These are phyloP conservation scores for Xestoiulus laeticollis DNA, from an alignment of 2,888 invertebrate species.

Conservation along the genomic window DNA sequence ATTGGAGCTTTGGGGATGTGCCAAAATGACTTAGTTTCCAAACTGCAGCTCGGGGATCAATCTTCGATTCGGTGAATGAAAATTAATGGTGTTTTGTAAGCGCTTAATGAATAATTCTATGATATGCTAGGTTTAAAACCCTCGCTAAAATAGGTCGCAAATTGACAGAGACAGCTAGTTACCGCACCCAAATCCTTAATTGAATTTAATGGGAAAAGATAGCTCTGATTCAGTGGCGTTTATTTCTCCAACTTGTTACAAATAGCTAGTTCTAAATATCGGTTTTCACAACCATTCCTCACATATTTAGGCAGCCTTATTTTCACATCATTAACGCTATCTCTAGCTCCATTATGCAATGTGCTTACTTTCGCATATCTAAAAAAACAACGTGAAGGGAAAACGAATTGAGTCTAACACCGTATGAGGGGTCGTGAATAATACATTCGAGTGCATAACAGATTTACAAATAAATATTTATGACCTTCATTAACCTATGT, in stretches of 20 bases:
- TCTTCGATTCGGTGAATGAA: background rate
- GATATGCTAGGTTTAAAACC: background rate
- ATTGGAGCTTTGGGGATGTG: background rate
- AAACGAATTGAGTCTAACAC: background rate
- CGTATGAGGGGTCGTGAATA: background rate
- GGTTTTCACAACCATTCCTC: background rate
- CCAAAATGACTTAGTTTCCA: background rate
- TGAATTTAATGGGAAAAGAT: conserved; percentile 38
- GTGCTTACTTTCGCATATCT: background rate
- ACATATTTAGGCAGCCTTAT: background rate
- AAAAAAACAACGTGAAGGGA: background rate
- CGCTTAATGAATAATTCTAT: background rate
- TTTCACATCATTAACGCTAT: conserved; percentile 14
- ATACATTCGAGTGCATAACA: background rate
- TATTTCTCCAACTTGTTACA: background rate
- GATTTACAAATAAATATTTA: conserved; percentile 21
- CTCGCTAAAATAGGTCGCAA: background rate
- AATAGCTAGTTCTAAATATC: background rate
- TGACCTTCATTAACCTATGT: conserved; percentile 15
- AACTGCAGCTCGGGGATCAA: background rate
- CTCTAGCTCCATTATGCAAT: background rate
- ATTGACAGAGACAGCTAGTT: background rate
- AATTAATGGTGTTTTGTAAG: background rate
- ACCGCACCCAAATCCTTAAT: background rate
- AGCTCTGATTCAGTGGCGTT: background rate